Evolutionary conservation across 2,113 vertebrate genomes (phyloP), one percentile per base, ranked within the genome.

Genomic region (Ctenodactylus gundi): DNA sequence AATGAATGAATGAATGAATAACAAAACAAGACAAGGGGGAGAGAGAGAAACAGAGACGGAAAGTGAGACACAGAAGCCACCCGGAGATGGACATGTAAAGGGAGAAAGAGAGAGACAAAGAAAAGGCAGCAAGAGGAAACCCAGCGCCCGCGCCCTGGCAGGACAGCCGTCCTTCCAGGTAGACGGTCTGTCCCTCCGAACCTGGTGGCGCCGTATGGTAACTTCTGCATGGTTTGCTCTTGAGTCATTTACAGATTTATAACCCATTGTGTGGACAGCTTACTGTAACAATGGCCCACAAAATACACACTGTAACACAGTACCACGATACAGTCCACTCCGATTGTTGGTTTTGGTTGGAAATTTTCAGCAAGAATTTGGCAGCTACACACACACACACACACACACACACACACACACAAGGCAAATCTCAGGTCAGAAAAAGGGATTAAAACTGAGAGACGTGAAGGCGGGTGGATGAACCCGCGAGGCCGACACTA

Each of bases 191-290:
- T 8, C 36, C 7, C 13, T 34, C 9, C 3, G 36, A 14, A 2
- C 21, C 6, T 4, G 25, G 14, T 15, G n/a, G n/a, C n/a, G n/a
- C n/a, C n/a, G n/a, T n/a, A n/a, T n/a, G n/a, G n/a, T n/a, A n/a
- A 4, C 9, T 6, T 18, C 1, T 14, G 12, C 46, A 39, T 3
- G 0, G 9, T 1, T 6, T 15, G 46, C 62, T 83, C 55, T 2
- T 27, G 17, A 53, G 11, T 44, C 46, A 3, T 1, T 0, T 51
- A 17, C 14, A 41, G 17, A 20, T 36, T 12, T 5, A 7, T 21
- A 12, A 8, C 36, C 21, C 9, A 2, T 31, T 0, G 6, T 15
- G 15, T 1, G 4, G 3, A n/a, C 8, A 27, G 20, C 13, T 15
- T 21, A 34, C 29, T 20, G 68, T 31, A 2, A 17, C 36, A 31